A percentile compares a stretch with the other conserved stretches of the same genome.
These are phyloP conservation scores for Scaptodrosophila lebanonensis DNA, from an alignment of 1,140 invertebrate species.

Conservation along the genomic window DNA sequence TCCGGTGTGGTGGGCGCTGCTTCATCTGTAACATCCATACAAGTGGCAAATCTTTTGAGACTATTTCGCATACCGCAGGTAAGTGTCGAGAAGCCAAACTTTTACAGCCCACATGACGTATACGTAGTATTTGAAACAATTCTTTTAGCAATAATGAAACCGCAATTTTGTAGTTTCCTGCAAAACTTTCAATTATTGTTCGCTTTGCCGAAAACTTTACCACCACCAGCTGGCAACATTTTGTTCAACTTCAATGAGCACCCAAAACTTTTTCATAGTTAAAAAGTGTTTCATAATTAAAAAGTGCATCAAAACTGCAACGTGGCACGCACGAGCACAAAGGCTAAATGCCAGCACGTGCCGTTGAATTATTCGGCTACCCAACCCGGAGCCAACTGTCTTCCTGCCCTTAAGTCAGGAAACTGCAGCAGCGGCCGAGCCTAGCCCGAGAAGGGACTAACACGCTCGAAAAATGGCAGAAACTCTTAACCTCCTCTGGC, in stretches of 20 bases:
- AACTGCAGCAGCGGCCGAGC: constrained; percentile 38
- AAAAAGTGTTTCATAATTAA: constrained; percentile 55
- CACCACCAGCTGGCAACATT: not conserved
- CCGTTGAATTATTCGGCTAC: constrained; percentile 32
- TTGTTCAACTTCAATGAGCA: too few species aligned
- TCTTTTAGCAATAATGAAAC: too few species aligned
- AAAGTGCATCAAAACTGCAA: constrained; percentile 30
- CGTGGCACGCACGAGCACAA: constrained; percentile 10
- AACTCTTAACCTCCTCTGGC: not conserved
- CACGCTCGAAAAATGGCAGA: not conserved
- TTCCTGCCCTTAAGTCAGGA: constrained; percentile 3
- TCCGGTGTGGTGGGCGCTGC: constrained; percentile 97
- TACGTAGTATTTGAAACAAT: not conserved
- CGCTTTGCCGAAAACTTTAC: constrained; percentile 17
- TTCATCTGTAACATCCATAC: constrained; percentile 96
- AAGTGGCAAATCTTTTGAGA: constrained; percentile 95
- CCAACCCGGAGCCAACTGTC: too few species aligned
- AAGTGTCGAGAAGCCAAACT: constrained; percentile 17
- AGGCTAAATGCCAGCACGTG: constrained; percentile 40
- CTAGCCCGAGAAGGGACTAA: not conserved
- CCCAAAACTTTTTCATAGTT: constrained; percentile 21
- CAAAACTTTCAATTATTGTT: not conserved
- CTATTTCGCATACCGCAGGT: constrained; percentile 98
- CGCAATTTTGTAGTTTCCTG: not conserved
- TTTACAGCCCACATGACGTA: not conserved